These are phyloP conservation scores for Saturnia pavonia DNA, from an alignment of 2,888 invertebrate genomes.

Conservation along the genomic window DNA sequence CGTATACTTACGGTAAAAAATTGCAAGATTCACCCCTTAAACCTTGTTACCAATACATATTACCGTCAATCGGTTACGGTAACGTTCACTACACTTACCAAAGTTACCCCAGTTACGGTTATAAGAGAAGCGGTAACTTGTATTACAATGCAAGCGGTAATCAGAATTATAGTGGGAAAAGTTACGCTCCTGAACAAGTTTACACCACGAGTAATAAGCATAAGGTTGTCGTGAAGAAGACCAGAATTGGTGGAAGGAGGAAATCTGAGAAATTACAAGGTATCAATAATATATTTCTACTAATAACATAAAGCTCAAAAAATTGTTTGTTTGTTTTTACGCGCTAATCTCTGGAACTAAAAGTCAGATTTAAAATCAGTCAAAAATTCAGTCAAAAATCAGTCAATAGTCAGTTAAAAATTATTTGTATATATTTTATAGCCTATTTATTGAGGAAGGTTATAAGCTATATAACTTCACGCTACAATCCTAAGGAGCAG, in stretches of 20 bases:
- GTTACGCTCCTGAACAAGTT: conserved; percentile 58
- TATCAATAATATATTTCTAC: conserved; percentile 36
- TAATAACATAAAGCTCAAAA: background rate
- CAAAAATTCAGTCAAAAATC: too few species aligned
- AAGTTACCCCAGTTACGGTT: conserved; percentile 31
- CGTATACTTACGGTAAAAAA: conserved; percentile 28
- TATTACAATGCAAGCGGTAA: conserved; percentile 40
- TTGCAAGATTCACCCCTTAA: conserved; percentile 18
- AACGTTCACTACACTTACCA: conserved; percentile 20
- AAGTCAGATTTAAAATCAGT: too few species aligned
- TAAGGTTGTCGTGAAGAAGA: conserved; percentile 64
- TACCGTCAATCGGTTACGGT: background rate
- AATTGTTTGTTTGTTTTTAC: too few species aligned
- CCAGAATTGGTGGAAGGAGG: conserved; percentile 44
- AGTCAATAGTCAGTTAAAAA: too few species aligned
- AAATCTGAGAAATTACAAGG: conserved; percentile 52
- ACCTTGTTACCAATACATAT: conserved; percentile 8
- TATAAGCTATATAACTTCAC: too few species aligned
- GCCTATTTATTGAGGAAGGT: too few species aligned
- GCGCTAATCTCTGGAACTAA: too few species aligned
- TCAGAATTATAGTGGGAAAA: conserved; percentile 40
- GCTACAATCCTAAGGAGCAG: too few species aligned
- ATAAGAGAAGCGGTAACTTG: conserved; percentile 45
- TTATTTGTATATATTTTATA: too few species aligned
- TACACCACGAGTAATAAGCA: conserved; percentile 58